These are phyloP conservation scores for Brachystomella parvula DNA, from an alignment of 1,140 invertebrate species.

Conservation along the genomic window DNA sequence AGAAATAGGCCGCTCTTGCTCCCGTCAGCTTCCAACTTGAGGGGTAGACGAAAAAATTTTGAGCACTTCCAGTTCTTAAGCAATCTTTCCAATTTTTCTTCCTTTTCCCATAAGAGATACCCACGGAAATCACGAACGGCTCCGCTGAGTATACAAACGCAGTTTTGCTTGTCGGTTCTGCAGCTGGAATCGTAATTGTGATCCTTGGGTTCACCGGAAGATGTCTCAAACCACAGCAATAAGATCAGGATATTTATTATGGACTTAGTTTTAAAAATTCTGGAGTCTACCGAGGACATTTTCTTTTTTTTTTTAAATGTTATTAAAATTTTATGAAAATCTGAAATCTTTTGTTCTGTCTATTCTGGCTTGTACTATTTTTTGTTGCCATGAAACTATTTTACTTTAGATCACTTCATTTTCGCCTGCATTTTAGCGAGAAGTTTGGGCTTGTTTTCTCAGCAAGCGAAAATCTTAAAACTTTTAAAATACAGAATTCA, in stretches of 20 bases:
- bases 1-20: background rate
- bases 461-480: no score
- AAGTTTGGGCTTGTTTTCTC: no score
- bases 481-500: no score
- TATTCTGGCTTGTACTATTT: no score
- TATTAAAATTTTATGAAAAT: no score
- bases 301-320: no score
- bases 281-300: background rate
- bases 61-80: background rate
- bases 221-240: background rate
- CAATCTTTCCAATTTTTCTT: background rate
- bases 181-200: background rate
- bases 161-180: background rate
- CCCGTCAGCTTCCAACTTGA: background rate
- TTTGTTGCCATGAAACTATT: no score
- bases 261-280: background rate
- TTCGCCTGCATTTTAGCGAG: no score
- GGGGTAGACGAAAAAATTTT: background rate
- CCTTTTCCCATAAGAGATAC: background rate
- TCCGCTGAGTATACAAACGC: background rate
- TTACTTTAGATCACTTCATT: no score
- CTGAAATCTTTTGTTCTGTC: no score
- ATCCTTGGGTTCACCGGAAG: background rate
- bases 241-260: background rate
- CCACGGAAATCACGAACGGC: background rate